Conservation (phyloP, 1,140 invertebrate genomes). For the Bombus vancouverensis region DNA sequence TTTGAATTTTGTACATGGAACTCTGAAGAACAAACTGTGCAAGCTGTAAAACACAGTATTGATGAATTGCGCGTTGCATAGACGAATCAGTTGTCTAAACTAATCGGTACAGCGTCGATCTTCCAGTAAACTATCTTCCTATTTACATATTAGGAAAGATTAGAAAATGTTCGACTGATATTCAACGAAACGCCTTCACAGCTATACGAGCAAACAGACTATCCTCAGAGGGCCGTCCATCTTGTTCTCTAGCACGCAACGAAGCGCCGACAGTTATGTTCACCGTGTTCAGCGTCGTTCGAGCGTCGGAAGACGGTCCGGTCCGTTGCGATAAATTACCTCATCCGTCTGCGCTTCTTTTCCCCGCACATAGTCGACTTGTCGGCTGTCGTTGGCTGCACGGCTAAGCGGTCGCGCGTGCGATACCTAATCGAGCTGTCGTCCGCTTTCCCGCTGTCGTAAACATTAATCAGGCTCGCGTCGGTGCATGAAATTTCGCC, state of each 20-base stretch:
- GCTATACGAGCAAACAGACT: background rate
- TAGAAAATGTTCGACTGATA: background rate
- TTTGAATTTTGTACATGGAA: too few relatives aligned
- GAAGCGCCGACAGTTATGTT: background rate
- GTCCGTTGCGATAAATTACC: constrained; percentile 33
- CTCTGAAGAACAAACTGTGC: too few relatives aligned
- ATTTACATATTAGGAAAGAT: background rate
- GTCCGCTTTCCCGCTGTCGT: constrained; percentile 39
- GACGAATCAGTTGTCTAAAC: too few relatives aligned
- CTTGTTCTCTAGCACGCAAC: background rate
- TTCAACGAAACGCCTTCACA: background rate
- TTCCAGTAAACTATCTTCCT: background rate
- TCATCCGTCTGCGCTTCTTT: constrained; percentile 36
- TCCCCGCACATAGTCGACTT: background rate
- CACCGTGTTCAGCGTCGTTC: constrained; percentile 21
- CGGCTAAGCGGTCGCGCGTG: constrained; percentile 32
- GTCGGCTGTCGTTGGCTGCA: constrained; percentile 7
- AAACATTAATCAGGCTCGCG: constrained; percentile 47
- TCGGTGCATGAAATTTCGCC: constrained; percentile 49
- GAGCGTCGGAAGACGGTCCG: constrained; percentile 21
- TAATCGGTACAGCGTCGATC: background rate
- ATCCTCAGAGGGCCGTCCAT: background rate
- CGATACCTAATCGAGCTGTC: constrained; percentile 46
- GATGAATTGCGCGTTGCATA: too few relatives aligned
- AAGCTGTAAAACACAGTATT: too few relatives aligned